A percentile compares a stretch with the other conserved stretches of the same genome.
These are phyloP conservation scores for Thunnus maccoyii DNA, from an alignment of 2,113 vertebrate genomes.

Conservation along the genomic window DNA sequence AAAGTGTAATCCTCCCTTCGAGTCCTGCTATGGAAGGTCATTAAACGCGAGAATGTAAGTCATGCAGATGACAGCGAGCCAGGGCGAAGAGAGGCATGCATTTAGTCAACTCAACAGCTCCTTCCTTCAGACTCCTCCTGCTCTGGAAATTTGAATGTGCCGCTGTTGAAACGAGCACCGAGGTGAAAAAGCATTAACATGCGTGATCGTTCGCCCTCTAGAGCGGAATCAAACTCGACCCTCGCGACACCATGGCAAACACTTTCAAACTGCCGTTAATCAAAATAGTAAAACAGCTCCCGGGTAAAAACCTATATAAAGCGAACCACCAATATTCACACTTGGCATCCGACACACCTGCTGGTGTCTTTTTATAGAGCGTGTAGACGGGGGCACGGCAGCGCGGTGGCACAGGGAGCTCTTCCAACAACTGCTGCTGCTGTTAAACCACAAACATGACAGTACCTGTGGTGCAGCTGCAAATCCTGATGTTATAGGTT, in stretches of 20 bases:
- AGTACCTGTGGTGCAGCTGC: neutral
- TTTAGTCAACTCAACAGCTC: slow-evolving; percentile 1
- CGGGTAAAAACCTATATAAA: slow-evolving; percentile 75
- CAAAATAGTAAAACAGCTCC: slow-evolving; percentile 59
- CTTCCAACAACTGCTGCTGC: slow-evolving; percentile 33
- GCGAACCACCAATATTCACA: slow-evolving; percentile 50
- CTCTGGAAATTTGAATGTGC: slow-evolving; percentile 10
- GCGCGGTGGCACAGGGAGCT: slow-evolving; percentile 7
- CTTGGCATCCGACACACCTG: slow-evolving; percentile 71
- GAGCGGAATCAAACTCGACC: slow-evolving; percentile 20
- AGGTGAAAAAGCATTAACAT: slow-evolving; percentile 11
- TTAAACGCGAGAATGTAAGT: slow-evolving; percentile 33
- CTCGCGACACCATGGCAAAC: neutral
- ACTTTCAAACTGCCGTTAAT: slow-evolving; percentile 55
- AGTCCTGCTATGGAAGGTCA: slow-evolving; percentile 42
- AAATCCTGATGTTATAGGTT: neutral
- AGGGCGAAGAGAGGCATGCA: neutral
- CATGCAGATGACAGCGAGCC: slow-evolving; percentile 29
- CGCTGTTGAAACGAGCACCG: neutral
- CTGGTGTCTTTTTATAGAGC: slow-evolving; percentile 78
- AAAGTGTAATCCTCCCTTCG: slow-evolving; percentile 38
- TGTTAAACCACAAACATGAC: slow-evolving; percentile 7
- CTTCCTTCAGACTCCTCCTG: neutral
- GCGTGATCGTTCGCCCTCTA: neutral
- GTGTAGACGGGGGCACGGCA: slow-evolving; percentile 6